phyloP scores from a whole-genome alignment of 2,113 vertebrate genomes.

The Petaurus breviceps region DNA sequence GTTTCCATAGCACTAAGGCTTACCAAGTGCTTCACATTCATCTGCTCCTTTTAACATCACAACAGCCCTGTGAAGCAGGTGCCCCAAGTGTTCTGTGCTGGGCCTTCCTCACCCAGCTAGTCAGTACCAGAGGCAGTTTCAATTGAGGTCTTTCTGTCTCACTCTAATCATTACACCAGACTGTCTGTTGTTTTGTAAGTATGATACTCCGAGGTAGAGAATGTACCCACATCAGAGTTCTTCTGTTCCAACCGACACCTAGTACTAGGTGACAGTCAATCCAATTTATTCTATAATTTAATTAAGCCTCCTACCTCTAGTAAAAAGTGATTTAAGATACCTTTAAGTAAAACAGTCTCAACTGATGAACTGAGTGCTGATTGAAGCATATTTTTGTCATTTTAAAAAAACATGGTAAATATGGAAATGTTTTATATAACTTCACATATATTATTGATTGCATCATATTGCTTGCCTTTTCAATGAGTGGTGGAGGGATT shows the following conservation, averaged over 20 bases:
- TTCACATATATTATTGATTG: background rate
- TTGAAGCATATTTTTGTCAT: background rate
- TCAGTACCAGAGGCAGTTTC: background rate
- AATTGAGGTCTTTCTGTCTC: background rate
- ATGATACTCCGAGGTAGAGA: background rate
- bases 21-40: background rate
- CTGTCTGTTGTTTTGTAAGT: fast-evolving
- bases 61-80: background rate
- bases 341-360: background rate
- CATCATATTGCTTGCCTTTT: background rate
- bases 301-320: background rate
- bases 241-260: background rate
- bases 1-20: background rate
- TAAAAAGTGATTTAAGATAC: background rate
- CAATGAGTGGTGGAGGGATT: background rate
- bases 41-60: background rate
- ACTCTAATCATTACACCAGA: background rate
- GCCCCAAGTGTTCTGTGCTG: background rate
- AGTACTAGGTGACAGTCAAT: background rate
- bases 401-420: background rate
- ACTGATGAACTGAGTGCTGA: background rate
- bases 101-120: background rate
- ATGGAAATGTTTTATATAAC: background rate
- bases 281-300: background rate
- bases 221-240: background rate